phyloP scores from a whole-genome alignment of 2,113 vertebrate species.

The Coturnix japonica region DNA sequence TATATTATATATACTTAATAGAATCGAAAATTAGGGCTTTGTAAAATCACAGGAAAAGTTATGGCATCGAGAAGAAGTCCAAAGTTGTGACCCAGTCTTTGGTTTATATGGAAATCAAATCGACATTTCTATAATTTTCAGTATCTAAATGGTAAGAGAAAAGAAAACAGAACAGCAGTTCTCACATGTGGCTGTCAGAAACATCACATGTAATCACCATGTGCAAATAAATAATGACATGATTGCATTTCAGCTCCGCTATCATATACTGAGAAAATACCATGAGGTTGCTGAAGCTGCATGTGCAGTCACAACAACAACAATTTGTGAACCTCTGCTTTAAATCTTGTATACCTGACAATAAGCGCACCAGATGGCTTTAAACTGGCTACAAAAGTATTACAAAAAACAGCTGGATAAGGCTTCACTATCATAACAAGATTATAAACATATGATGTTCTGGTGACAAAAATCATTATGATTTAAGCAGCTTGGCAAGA shows the following conservation, averaged over 20 bases:
- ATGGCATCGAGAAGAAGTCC: not conserved
- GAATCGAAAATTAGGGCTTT: not conserved
- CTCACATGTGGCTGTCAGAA: not conserved
- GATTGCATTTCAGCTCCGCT: not conserved
- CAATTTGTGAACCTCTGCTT: not conserved
- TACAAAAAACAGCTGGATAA: not conserved
- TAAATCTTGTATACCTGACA: not conserved
- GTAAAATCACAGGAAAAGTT: not conserved
- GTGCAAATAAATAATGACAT: not conserved
- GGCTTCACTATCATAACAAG: not conserved
- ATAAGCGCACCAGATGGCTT: not conserved
- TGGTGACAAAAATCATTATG: not conserved
- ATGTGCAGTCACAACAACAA: not conserved
- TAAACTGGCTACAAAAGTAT: not conserved
- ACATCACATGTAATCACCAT: not conserved
- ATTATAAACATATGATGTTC: conserved; percentile 20
- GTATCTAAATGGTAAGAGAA: not conserved
- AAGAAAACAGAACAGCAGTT: not conserved
- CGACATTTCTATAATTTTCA: not conserved
- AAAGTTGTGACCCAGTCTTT: not conserved
- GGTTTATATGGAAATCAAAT: not conserved
- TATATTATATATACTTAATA: not conserved
- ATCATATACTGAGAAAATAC: not conserved
- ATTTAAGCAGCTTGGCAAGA: conserved; percentile 30
- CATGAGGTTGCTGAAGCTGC: not conserved